Base-by-base conservation (phyloP, 2,113 vertebrate genomes). In the Xiphias gladius region DNA sequence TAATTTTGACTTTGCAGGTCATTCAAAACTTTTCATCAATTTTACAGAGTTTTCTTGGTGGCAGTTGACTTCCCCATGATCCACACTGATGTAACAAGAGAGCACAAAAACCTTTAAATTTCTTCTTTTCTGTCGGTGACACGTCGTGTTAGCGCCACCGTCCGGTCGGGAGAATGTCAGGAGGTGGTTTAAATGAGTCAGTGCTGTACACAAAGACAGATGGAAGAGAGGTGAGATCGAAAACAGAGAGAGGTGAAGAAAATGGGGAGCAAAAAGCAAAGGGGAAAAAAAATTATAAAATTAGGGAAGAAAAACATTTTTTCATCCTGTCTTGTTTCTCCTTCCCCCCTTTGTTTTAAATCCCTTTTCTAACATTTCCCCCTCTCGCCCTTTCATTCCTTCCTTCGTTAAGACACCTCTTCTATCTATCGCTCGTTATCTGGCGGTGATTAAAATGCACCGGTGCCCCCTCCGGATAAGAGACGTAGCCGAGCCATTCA, bases 141-240 rank as follows among this genome's bases (percentile, higher is more conserved):
- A 37, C 41, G 64, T 37, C 22, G 73, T 37, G 65, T 54, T 57
- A 78, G 83, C 57, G 82, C 86, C 89, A 81, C 71, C 87, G n/a
- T 86, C 84, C 63, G 84, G 85, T 80, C 43, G 32, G 86, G 69
- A 37, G 81, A 63, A n/a, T 37, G 82, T 35, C 83, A n/a, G 76
- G 14, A 55, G 79, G 71, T 46, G 67, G 76, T 28, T 71, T 85
- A 80, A 82, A 81, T 84, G 71, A 67, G 37, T 91, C 86, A 89
- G 82, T 75, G 84, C 89, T 91, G 91, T 80, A 75, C 75, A 73
- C 77, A 89, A 78, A 82, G 88, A 88, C 84, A 89, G 80, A 37
- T 76, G 82, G 84, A 85, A 64, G 76, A 37, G 28, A 52, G 50
- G 64, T 22, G 55, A 82, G 55, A 41, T 67, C 10, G 73, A 70